Evolutionary conservation across 1,140 invertebrate species (phyloP).

Genomic region (Helicoverpa armigera): DNA sequence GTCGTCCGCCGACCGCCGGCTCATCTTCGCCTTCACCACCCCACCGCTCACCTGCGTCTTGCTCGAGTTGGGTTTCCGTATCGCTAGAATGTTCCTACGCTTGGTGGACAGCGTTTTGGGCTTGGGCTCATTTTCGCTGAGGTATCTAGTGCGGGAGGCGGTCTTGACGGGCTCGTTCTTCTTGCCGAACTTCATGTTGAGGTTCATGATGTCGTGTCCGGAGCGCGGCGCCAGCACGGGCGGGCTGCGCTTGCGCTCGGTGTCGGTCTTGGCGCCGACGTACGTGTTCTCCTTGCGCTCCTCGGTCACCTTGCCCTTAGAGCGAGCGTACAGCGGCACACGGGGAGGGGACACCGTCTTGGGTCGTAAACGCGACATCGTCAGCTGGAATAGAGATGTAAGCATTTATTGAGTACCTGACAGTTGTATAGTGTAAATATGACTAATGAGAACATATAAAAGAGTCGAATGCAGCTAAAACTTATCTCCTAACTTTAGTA

Average conservation of each 20-base stretch:
- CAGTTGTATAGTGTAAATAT: conserved; percentile 5
- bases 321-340: conserved; percentile 73
- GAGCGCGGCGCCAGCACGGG: conserved; percentile 71
- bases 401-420: not conserved
- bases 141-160: conserved; percentile 67
- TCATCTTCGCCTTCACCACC: conserved; percentile 66
- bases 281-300: conserved; percentile 83
- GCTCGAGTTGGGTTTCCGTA: conserved; percentile 76
- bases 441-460: not conserved
- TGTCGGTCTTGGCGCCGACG: conserved; percentile 71
- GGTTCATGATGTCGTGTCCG: conserved; percentile 71
- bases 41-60: conserved; percentile 66
- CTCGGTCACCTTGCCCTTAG: conserved; percentile 76
- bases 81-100: conserved; percentile 74
- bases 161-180: conserved; percentile 75
- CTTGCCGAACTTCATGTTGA: conserved; percentile 74
- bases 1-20: conserved; percentile 69
- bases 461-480: not conserved
- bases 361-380: conserved; percentile 76
- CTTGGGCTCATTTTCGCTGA: conserved; percentile 76
- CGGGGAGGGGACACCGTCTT: conserved; percentile 76
- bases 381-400: conserved; percentile 69
- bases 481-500: conserved; percentile 1
- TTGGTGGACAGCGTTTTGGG: conserved; percentile 75
- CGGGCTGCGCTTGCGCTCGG: conserved; percentile 69